Evolutionary conservation across 2,888 invertebrate genomes (phyloP), one percentile per base, ranked within the genome.

Genomic region (Phyllotreta striolata): DNA sequence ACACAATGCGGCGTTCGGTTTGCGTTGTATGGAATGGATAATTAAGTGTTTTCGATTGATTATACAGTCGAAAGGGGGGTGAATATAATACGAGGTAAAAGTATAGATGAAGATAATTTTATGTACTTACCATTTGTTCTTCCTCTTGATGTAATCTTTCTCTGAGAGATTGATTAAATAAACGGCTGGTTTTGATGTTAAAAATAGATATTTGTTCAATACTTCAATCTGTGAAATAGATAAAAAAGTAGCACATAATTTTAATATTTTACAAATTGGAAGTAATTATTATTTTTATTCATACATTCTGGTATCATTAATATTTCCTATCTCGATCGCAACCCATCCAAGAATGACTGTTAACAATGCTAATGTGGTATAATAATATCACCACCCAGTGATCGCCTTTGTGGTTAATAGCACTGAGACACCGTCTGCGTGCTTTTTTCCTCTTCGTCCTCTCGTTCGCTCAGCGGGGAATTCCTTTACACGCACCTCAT

Each of bases 91-190:
- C 8, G 14, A 12, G 14, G 46, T 13, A 46, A 10, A 14, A 13
- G 10, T 7, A 2, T n/a, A 10, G 43, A 6, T 6, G n/a, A n/a
- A n/a, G n/a, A n/a, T 24, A 14, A 55, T 8, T 62, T 14, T 61
- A 34, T 40, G 37, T 55, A 83, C 87, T 83, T 83, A 92, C 97
- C 97, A 98, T 85, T 98, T 98, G 80, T 98, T 98, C 85, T 98
- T 98, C 86, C 98, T 98, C 75, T 96, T 90, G 75, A 96, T 95
- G 82, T 95, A 99, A 83, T 99, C 99, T 82, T 96, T 97, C 82
- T 98, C 97, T 0, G 98, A 93, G 67, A 99, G 85, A 83, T 99
- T 99, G 6, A 99, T 91, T 72, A 99, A 86, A 81, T 99, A 99
- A 72, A 99, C 91, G 62, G 95, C 93, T 0, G 99, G 99, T 82